A percentile compares a stretch with the other conserved stretches of the same genome.
Evolutionary conservation across 2,888 invertebrate species (phyloP).

Genomic region (Pyrrhia umbra): DNA sequence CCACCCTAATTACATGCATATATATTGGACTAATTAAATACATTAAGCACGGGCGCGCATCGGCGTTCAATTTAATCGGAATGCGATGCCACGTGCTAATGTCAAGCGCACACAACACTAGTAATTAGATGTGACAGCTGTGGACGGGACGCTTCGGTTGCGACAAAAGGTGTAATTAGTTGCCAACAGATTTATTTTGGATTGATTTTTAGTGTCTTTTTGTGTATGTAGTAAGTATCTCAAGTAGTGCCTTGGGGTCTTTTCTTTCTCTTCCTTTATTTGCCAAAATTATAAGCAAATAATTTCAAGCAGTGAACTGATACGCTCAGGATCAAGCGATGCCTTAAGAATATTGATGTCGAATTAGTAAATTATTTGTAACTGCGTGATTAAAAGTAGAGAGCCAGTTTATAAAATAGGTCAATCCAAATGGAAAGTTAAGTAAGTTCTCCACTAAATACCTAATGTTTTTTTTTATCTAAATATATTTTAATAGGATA

Average conservation of each 20-base stretch:
- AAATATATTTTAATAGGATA: no score
- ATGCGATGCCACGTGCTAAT: conserved; percentile 63
- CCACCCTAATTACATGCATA: conserved; percentile 52
- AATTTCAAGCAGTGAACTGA: no score
- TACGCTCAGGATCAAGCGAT: no score
- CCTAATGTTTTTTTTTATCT: no score
- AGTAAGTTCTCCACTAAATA: no score
- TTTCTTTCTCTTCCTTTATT: no score
- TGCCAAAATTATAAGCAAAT: no score
- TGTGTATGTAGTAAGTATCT: background rate
- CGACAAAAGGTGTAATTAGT: conserved; percentile 71
- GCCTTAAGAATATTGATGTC: no score
- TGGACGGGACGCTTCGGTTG: conserved; percentile 66
- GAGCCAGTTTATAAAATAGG: no score
- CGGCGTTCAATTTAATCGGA: conserved; percentile 69
- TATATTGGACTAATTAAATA: conserved; percentile 74
- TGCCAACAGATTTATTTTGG: conserved; percentile 32
- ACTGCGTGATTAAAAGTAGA: no score
- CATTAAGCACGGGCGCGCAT: conserved; percentile 64
- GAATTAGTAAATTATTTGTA: no score
- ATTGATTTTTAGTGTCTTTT: conserved; percentile 26
- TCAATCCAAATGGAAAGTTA: no score
- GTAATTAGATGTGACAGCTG: conserved; percentile 72
- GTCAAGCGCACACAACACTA: conserved; percentile 64
- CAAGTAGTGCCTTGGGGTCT: background rate